Conservation (phyloP, 1,140 invertebrate genomes). For the Ips nitidus region DNA sequence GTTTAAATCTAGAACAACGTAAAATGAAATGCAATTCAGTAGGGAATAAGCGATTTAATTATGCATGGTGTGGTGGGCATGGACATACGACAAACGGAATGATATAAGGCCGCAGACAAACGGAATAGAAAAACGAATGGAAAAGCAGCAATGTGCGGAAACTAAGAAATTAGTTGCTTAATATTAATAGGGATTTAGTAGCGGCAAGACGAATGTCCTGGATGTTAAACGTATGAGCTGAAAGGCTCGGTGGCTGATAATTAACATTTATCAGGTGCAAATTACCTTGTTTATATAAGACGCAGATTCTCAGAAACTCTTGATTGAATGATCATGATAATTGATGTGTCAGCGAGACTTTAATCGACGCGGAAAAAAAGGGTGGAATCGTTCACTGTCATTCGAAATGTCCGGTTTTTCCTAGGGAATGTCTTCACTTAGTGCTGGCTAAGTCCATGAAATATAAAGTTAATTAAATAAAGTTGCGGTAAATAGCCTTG, state of each 20-base stretch:
- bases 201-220: conserved; percentile 6
- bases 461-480: conserved; percentile 21
- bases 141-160: conserved; percentile 9
- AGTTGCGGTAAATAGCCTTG: conserved; percentile 17
- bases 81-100: conserved; percentile 13
- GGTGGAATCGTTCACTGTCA: neutral
- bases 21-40: too few relatives aligned
- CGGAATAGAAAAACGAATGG: conserved; percentile 14
- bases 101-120: conserved; percentile 12
- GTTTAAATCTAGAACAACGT: too few relatives aligned
- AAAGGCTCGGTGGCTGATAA: neutral
- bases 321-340: neutral
- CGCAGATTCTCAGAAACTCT: neutral
- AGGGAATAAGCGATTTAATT: neutral
- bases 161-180: conserved; percentile 18
- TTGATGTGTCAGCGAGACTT: neutral
- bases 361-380: neutral
- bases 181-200: conserved; percentile 17
- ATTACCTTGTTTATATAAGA: neutral
- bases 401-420: neutral
- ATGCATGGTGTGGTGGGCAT: neutral
- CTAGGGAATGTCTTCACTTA: neutral
- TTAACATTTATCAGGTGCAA: neutral
- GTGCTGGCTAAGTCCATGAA: neutral
- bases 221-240: neutral